Evolutionary conservation across 1,140 invertebrate species (phyloP).

Genomic region (Lepidurus packardi): DNA sequence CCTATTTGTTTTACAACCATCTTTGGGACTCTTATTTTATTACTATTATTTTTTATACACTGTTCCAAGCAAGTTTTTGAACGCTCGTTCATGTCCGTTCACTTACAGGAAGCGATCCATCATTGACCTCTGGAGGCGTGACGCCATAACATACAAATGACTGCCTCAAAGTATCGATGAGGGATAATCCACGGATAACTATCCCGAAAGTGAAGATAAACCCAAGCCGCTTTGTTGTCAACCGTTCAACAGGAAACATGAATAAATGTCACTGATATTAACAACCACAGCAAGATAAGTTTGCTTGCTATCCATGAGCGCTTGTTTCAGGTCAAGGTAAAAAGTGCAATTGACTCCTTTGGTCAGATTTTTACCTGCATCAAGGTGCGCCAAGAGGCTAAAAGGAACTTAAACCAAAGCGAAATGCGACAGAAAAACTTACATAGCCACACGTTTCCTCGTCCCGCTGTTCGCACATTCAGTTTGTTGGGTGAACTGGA

Average conservation of each 20-base stretch:
- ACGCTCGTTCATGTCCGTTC: not conserved
- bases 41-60: not conserved
- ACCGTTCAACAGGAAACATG: not conserved
- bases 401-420: not conserved
- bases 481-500: not conserved
- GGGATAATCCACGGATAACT: too few relatives aligned
- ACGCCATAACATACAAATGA: not conserved
- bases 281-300: not conserved
- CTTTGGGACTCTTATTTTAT: not conserved
- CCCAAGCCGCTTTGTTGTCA: not conserved
- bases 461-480: not conserved
- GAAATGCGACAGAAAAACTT: not conserved
- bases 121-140: not conserved
- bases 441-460: slow-evolving; percentile 13
- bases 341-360: not conserved
- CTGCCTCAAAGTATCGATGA: not conserved
- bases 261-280: not conserved
- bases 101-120: slow-evolving; percentile 12
- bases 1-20: too few relatives aligned
- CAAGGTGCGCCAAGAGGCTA: not conserved
- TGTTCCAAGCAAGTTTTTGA: not conserved
- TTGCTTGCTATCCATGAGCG: not conserved
- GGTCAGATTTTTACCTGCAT: not conserved
- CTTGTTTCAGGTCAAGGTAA: not conserved
- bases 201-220: not conserved